Conservation (phyloP, 2,888 invertebrate genomes). For the Sesamia inferens region DNA sequence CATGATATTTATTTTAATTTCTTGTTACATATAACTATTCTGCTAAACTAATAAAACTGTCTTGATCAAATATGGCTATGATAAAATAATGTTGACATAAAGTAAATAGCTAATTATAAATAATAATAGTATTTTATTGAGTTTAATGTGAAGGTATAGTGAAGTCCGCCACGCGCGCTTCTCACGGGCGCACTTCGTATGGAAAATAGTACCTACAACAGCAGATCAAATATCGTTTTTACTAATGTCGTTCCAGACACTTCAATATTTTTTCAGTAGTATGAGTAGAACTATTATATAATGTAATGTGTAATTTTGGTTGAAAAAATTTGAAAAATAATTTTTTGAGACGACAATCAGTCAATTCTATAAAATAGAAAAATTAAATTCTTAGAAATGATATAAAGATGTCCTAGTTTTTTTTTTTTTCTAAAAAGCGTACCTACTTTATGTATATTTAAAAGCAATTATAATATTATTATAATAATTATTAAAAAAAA, state of each 20-base stretch:
- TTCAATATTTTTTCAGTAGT: not conserved
- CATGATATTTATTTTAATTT: not conserved
- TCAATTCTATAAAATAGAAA: not conserved
- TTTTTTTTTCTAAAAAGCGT: not conserved
- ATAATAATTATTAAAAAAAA: not conserved
- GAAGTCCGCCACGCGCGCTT: not conserved
- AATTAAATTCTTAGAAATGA: too few relatives aligned
- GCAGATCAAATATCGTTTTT: not conserved
- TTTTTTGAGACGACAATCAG: not conserved
- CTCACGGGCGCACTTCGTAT: not conserved
- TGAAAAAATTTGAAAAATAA: not conserved
- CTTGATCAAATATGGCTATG: not conserved
- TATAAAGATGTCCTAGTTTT: not conserved
- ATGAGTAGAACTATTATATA: not conserved
- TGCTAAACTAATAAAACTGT: not conserved
- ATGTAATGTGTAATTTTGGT: not conserved
- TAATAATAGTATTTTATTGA: not conserved
- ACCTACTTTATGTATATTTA: not conserved
- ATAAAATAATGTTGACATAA: not conserved
- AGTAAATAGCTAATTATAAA: not conserved
- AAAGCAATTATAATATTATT: not conserved
- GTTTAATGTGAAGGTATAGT: not conserved
- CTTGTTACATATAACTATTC: not conserved
- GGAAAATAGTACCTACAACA: not conserved
- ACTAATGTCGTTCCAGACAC: not conserved